Base-by-base conservation (phyloP, 2,113 vertebrate species). In the Pedetes capensis region DNA sequence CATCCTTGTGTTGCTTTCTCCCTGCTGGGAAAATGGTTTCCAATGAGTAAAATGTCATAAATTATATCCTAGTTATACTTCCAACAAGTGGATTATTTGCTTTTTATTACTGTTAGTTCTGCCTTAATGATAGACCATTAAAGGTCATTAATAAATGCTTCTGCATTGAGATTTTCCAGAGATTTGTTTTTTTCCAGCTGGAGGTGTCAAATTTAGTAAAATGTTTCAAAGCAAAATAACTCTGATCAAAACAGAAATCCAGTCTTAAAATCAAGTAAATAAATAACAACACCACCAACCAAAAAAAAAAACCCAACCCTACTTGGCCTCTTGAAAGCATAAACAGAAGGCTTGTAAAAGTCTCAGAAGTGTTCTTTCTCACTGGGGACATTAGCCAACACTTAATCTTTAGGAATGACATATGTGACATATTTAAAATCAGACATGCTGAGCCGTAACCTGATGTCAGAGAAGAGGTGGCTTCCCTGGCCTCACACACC, bases 391-490 rank as follows among this genome's bases (percentile, higher is more conserved):
- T 93, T 34, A 61, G 61, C 5, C 1, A 37, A 92, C 75, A 93
- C 66, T 92, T 75, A 39, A 84, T 97, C 91, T 93, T 96, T 95
- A 81, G 79, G 93, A 75, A 85, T 86, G 90, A 93, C 29, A 10
- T 34, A 53, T n/a, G 75, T 61, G 75, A 89, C 59, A 57, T 82
- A 49, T 91, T 94, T 94, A 66, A 87, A 55, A 27, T 81, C 5
- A 6, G 57, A 68, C 84, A 63, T 3, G 34, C 72, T 59, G 61
- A 89, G 81, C 76, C 59, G 42, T n/a, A 78, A 39, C 51, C 72
- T 68, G 74, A 86, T 86, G 81, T 74, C 93, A 71, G 78, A 89
- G 91, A 74, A 89, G 25, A 0, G 0, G 71, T 42, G 55, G 68
- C 93, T 91, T 88, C 55, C 82, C 66, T 37, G 53, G 82, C 69